Conservation (phyloP, 1,140 invertebrate species). For the Lordiphosa stackelbergi region DNA sequence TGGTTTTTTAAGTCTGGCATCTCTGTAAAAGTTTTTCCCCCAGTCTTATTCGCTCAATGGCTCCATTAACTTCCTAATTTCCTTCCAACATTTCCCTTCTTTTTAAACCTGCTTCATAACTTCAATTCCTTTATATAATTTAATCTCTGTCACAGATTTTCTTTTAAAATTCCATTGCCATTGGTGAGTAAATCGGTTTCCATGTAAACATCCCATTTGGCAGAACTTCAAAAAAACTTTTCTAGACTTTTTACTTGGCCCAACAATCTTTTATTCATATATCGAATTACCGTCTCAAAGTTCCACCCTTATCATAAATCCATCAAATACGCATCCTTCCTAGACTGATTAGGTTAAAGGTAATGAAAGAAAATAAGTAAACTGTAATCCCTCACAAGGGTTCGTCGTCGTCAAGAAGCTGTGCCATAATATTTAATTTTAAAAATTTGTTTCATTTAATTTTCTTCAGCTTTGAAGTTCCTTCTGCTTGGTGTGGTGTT, state of each 20-base stretch:
- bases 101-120: too few species aligned
- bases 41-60: too few species aligned
- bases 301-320: constrained; percentile 13
- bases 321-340: constrained; percentile 10
- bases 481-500: constrained; percentile 10
- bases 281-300: constrained; percentile 1
- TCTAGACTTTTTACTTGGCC: too few species aligned
- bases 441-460: constrained; percentile 41
- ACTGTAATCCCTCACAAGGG: constrained; percentile 17
- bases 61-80: not conserved
- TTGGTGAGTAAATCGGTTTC: too few species aligned
- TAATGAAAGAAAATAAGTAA: constrained; percentile 12
- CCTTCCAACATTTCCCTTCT: too few species aligned
- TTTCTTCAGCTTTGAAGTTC: constrained; percentile 53
- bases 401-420: constrained; percentile 17
- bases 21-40: too few species aligned
- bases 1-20: too few species aligned
- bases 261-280: constrained; percentile 6
- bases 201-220: too few species aligned
- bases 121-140: too few species aligned
- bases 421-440: constrained; percentile 45
- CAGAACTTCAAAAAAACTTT: too few species aligned
- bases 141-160: too few species aligned
- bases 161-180: too few species aligned
- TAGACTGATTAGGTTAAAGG: constrained; percentile 40